phyloP scores from a whole-genome alignment of 2,888 invertebrate species.

The Drosophila infuscata region DNA sequence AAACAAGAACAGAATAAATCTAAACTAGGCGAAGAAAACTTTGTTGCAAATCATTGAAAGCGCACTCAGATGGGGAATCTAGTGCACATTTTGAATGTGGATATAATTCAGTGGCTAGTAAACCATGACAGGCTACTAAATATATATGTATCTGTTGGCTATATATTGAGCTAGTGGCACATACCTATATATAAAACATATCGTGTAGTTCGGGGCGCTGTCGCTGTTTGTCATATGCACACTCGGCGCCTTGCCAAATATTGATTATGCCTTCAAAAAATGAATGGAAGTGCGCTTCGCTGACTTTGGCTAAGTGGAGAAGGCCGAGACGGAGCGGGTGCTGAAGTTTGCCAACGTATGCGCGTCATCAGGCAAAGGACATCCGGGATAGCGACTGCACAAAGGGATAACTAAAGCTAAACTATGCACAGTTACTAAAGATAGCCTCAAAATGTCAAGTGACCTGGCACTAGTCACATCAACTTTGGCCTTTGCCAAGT shows the following conservation, averaged over 20 bases:
- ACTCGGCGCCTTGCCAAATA: slow-evolving; percentile 76
- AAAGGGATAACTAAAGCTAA: slow-evolving; percentile 31
- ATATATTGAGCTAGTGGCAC: slow-evolving; percentile 17
- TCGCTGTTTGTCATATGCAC: slow-evolving; percentile 76
- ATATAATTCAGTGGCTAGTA: slow-evolving; percentile 34
- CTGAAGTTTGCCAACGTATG: slow-evolving; percentile 46
- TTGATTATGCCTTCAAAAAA: slow-evolving; percentile 75
- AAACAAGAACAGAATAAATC: slow-evolving; percentile 18
- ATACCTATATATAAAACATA: slow-evolving; percentile 28
- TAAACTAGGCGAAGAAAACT: slow-evolving; percentile 36
- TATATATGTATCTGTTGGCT: slow-evolving; percentile 20
- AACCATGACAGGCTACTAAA: slow-evolving; percentile 23
- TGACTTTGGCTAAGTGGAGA: slow-evolving; percentile 53
- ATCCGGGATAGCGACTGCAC: slow-evolving; percentile 68
- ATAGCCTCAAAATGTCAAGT: slow-evolving; percentile 33
- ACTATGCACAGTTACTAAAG: slow-evolving; percentile 12
- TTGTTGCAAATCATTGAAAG: slow-evolving; percentile 67
- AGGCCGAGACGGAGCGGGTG: neutral
- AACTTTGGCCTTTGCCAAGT: slow-evolving; percentile 43
- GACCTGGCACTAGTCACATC: slow-evolving; percentile 29
- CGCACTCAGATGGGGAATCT: slow-evolving; percentile 57
- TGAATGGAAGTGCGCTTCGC: slow-evolving; percentile 76
- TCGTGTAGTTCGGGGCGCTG: slow-evolving; percentile 61
- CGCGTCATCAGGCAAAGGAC: slow-evolving; percentile 64
- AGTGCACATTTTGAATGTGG: slow-evolving; percentile 44